Conservation (phyloP, 2,888 invertebrate species). For the Allygus modestus region DNA sequence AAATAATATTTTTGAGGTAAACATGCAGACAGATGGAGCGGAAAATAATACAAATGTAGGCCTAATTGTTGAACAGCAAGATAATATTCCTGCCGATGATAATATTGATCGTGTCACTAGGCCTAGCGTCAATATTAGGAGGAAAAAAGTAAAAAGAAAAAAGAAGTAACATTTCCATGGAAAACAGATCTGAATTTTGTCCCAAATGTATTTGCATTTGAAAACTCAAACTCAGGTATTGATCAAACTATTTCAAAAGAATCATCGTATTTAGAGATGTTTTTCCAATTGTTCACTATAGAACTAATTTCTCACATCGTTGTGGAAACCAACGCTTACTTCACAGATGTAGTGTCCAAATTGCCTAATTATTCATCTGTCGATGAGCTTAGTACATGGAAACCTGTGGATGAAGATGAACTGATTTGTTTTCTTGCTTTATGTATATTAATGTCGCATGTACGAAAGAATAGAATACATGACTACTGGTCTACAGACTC, state of each 20-base stretch:
- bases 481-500: constrained; percentile 11
- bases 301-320: constrained; percentile 1
- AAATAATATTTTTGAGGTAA: not conserved
- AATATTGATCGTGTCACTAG: not conserved
- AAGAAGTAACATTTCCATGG: not conserved
- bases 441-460: constrained; percentile 13
- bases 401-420: not conserved
- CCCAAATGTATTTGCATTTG: not conserved
- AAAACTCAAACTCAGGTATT: not conserved
- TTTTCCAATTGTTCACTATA: not conserved
- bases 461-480: constrained; percentile 10
- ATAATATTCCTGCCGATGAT: not conserved
- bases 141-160: not conserved
- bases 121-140: not conserved
- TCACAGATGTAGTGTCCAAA: not conserved
- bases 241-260: not conserved
- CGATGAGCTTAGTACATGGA: not conserved
- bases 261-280: not conserved
- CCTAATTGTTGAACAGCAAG: not conserved
- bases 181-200: not conserved
- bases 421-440: not conserved
- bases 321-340: not conserved
- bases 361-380: not conserved
- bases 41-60: not conserved
- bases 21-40: not conserved